Base-by-base conservation (phyloP, 2,797 vertebrate species). In the Rousettus madagascariensis region DNA sequence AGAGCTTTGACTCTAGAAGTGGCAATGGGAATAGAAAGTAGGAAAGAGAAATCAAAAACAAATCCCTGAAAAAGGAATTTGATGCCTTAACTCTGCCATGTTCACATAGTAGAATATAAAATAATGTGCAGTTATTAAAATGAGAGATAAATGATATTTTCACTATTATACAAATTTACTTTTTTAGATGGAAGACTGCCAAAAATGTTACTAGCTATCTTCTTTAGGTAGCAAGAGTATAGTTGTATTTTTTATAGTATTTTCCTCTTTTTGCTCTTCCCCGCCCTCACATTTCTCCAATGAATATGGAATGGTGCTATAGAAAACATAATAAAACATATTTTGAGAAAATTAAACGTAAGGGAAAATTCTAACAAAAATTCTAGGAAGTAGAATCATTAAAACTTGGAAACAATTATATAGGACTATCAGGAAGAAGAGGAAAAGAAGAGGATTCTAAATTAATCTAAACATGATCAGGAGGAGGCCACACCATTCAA, bases 131-230 rank as follows among this genome's bases (percentile, higher is more conserved):
- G 72, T 51, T 13, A 59, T 53, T 69, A 59, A 94, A 90, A 38
- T 63, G 26, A 41, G 3, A 46, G 6, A 17, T 28, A 53, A 78
- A 55, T 38, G 86, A 24, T 43, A 86, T 43, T 20, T 90, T 79
- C 38, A 61, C 71, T 69, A 68, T 28, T 63, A 68, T 0, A 57
- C 13, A 74, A 63, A 80, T 53, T 65, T 80, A 65, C 20, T 71
- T 65, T 91, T 79, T 46, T 38, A 83, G 77, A 78, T 86, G 19
- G 5, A 51, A 87, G 17, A 83, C 3, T 57, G 30, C 12, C 30
- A 90, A 87, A 94, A 92, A 80, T n/a, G 24, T 90, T 84, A 65
- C 33, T 53, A 61, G 26, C 59, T 33, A 71, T 79, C 36, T n/a
- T 63, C 22, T 92, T 80, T 84, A 12, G 12, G 46, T 36, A 49